Evolutionary conservation across 2,113 vertebrate genomes (phyloP).

Genomic region (Notiomystis cincta): DNA sequence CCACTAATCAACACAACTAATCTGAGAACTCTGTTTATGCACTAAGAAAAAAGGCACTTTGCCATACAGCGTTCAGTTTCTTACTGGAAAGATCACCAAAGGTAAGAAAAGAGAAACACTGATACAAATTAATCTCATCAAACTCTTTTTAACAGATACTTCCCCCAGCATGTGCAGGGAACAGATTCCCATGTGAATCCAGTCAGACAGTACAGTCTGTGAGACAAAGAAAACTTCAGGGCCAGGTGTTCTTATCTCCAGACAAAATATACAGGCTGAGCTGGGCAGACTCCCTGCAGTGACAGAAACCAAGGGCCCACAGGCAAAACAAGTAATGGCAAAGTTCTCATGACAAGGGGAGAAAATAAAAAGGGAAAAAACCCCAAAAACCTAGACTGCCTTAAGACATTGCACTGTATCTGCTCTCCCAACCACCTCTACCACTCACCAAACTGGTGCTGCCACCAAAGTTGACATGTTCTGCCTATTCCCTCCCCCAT

Average conservation of each 20-base stretch:
- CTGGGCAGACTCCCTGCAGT: neutral
- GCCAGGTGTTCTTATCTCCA: neutral
- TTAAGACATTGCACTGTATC: neutral
- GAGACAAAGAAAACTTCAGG: neutral
- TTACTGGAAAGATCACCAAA: neutral
- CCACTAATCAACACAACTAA: neutral
- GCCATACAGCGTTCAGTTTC: neutral
- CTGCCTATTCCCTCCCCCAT: neutral
- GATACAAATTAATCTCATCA: neutral
- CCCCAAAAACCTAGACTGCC: neutral
- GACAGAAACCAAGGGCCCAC: neutral
- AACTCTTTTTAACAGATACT: neutral
- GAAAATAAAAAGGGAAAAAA: neutral
- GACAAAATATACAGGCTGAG: neutral
- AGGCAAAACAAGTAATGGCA: neutral
- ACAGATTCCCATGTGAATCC: rapidly evolving
- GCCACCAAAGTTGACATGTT: neutral
- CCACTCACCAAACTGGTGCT: neutral
- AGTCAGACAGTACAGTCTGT: neutral
- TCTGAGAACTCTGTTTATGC: neutral
- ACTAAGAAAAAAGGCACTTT: neutral
- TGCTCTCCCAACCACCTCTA: neutral
- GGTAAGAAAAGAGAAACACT: neutral
- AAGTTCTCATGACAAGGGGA: neutral
- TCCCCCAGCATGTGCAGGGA: neutral